These are phyloP conservation scores for Mallotus villosus DNA, from an alignment of 2,797 vertebrate genomes.

Conservation along the genomic window DNA sequence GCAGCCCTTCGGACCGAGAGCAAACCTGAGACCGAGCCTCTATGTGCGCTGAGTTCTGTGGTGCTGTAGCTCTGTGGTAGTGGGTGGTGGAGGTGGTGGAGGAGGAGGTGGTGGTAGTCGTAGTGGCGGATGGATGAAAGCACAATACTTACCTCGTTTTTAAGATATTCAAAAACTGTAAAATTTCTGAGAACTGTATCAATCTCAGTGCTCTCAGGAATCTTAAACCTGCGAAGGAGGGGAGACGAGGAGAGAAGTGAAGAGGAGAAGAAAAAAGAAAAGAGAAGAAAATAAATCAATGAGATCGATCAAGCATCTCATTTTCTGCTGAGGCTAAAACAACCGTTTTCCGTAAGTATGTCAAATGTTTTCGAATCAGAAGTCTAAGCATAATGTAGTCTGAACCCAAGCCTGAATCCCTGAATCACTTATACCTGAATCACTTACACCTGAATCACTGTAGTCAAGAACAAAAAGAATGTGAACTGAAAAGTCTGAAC, in stretches of 20 bases:
- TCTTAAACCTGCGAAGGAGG: conserved; percentile 79
- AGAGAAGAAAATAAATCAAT: conserved; percentile 17
- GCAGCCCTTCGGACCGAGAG: neutral
- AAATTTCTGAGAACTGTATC: conserved; percentile 92
- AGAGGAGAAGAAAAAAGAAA: conserved; percentile 1
- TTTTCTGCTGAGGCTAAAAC: neutral
- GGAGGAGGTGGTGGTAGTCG: neutral
- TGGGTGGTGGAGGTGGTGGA: neutral
- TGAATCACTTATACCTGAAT: too few relatives aligned
- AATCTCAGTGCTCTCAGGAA: conserved; percentile 90
- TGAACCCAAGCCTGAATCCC: too few relatives aligned
- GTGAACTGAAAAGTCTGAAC: neutral
- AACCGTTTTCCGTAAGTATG: neutral
- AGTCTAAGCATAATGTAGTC: too few relatives aligned
- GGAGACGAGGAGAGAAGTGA: conserved; percentile 34
- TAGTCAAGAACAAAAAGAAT: too few relatives aligned
- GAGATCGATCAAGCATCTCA: neutral
- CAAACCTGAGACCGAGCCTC: conserved; percentile 4
- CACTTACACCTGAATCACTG: too few relatives aligned
- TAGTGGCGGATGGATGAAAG: neutral
- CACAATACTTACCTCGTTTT: conserved; percentile 86
- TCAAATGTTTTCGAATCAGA: too few relatives aligned
- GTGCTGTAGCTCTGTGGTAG: neutral
- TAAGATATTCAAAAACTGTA: conserved; percentile 94
- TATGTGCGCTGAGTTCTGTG: conserved; percentile 1